Conservation (phyloP, 2,113 vertebrate species). For the Indicator indicator region DNA sequence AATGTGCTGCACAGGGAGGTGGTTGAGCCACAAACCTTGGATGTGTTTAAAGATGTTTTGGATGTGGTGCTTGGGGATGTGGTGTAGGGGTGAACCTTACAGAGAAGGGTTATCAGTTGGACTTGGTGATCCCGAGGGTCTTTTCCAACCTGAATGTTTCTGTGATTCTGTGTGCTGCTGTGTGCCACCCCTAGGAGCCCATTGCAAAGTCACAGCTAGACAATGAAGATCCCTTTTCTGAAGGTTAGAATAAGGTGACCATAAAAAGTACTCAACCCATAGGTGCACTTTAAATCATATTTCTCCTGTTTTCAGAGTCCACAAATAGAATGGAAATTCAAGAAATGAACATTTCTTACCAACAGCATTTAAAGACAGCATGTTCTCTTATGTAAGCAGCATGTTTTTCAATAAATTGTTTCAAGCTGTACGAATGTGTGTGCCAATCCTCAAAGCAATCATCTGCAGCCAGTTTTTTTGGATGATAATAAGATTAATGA, state of each 20-base stretch:
- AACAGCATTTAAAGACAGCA: constrained; percentile 2
- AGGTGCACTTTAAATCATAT: neutral
- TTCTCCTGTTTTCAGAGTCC: neutral
- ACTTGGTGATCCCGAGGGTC: too few relatives aligned
- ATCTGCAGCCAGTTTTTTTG: constrained; percentile 47
- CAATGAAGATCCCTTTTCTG: neutral
- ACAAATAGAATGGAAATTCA: neutral
- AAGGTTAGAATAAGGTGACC: neutral
- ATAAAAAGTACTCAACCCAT: neutral
- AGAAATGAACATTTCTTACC: constrained; percentile 24
- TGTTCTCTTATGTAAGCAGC: constrained; percentile 50
- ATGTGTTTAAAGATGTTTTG: too few relatives aligned
- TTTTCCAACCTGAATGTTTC: too few relatives aligned
- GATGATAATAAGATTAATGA: constrained; percentile 59
- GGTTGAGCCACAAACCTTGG: too few relatives aligned
- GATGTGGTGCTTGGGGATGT: too few relatives aligned
- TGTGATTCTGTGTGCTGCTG: neutral
- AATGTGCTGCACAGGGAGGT: too few relatives aligned
- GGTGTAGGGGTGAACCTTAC: too few relatives aligned
- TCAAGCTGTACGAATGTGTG: constrained; percentile 58
- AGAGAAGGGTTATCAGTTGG: too few relatives aligned
- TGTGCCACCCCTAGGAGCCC: neutral
- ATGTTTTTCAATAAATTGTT: constrained; percentile 63
- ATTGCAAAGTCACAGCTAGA: neutral
- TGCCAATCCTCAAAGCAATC: constrained; percentile 57